Base-by-base conservation (phyloP, 2,888 invertebrate species). In the Mythimna lalbum region DNA sequence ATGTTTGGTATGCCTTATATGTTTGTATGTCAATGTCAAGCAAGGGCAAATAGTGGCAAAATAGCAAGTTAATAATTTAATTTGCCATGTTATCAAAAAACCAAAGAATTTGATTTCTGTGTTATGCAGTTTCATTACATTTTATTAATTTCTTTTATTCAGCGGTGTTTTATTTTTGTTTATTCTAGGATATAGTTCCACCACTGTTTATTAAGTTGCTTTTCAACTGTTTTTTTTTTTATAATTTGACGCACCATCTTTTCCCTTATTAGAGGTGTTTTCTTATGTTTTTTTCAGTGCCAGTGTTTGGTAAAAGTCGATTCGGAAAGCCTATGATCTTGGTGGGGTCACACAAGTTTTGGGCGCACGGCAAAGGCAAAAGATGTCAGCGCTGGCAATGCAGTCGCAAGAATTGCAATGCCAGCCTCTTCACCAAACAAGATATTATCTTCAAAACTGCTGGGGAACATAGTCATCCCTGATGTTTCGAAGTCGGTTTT, bases 401-500 rank as follows among this genome's bases (percentile, higher is more conserved):
- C 68, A 86, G 85, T 60, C 21, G 10, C 17, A 87, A 52, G 49
- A 57, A 63, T 5, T 92, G 92, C 71, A 87, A 81, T 0, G 92
- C 92, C 3, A 75, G 81, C 1, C 67, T 92, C 27, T 83, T 73
- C 68, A 92, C 91, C 4, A 76, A 84, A 63, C 60, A 87, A 1
- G 89, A 92, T 62, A 72, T 92, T 2, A 92, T 92, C 33, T 74
- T 87, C 2, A 83, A 67, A 56, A 90, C 92, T 21, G 62, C 47
- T 6, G 80, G 86, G 10, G 91, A 90, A 65, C 92, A 92, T 71
- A 87, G 81, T 31, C 92, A 92, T 81, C 71, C 75, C 21, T 83
- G 66, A 70, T 31, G 14, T 50, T 36, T 63, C 50, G 61, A 33
- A 31, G 23, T 14, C 9, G 14, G 12, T 19, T 12, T 52, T 36